A percentile compares a stretch with the other conserved stretches of the same genome.
phyloP scores from a whole-genome alignment of 2,113 vertebrate species.

The Geococcyx californianus region DNA sequence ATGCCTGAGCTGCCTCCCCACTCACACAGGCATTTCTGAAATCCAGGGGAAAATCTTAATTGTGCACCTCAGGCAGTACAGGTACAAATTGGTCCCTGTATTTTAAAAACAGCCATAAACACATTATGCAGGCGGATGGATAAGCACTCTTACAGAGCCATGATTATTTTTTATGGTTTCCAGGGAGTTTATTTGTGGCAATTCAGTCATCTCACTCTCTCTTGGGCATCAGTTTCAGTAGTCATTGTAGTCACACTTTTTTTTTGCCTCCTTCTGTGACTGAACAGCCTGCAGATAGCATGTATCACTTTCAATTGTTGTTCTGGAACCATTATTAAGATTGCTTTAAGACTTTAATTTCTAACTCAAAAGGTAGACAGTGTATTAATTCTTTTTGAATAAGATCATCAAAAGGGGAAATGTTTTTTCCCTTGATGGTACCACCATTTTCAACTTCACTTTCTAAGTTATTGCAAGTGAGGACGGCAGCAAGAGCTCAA shows the following conservation, averaged over 20 bases:
- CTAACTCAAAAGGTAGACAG: not conserved
- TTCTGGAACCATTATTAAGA: not conserved
- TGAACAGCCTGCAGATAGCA: not conserved
- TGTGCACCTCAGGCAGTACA: not conserved
- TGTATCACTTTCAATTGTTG: not conserved
- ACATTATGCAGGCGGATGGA: not conserved
- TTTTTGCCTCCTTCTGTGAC: slow-evolving; percentile 15
- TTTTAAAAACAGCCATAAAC: slow-evolving; percentile 5
- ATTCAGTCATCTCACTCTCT: not conserved
- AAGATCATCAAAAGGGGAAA: not conserved
- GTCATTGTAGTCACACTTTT: not conserved
- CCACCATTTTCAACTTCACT: not conserved
- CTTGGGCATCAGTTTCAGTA: slow-evolving; percentile 9
- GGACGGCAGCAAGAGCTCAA: not conserved
- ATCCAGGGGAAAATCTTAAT: not conserved
- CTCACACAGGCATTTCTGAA: not conserved
- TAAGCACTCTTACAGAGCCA: not conserved
- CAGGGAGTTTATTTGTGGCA: not conserved
- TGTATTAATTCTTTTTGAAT: not conserved
- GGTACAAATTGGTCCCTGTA: not conserved
- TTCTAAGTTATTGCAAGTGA: not conserved
- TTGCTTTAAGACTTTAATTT: not conserved
- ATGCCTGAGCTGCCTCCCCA: not conserved
- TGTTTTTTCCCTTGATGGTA: not conserved
- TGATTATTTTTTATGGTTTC: slow-evolving; percentile 27